Evolutionary conservation across 2,888 invertebrate genomes (phyloP).

Genomic region (Adineta ricciae): DNA sequence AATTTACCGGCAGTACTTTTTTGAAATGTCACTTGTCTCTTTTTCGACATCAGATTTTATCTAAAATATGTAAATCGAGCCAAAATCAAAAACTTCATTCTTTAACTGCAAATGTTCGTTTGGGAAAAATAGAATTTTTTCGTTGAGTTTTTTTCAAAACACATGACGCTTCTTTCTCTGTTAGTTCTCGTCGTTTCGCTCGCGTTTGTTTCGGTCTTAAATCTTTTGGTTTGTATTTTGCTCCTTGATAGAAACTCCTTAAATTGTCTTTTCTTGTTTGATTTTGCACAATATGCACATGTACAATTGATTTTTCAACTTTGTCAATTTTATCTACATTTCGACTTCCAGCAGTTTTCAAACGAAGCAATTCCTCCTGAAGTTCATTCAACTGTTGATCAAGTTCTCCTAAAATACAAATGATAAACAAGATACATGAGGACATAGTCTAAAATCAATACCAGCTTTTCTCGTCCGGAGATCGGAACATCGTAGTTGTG

Average conservation of each 20-base stretch:
- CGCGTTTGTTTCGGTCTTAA: constrained; percentile 92
- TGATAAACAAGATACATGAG: neutral
- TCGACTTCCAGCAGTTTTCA: constrained; percentile 81
- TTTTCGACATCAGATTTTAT: neutral
- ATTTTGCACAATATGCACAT: constrained; percentile 92
- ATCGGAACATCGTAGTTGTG: neutral
- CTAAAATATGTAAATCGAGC: neutral
- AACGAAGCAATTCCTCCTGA: constrained; percentile 77
- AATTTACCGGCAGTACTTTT: neutral
- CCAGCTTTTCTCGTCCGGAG: neutral
- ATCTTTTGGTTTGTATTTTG: constrained; percentile 93
- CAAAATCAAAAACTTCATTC: constrained; percentile 61
- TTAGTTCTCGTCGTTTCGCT: constrained; percentile 80
- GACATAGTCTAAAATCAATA: neutral
- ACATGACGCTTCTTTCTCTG: constrained; percentile 69
- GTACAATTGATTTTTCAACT: constrained; percentile 91
- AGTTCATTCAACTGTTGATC: constrained; percentile 90
- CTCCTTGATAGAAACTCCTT: constrained; percentile 75
- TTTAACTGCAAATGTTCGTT: constrained; percentile 85
- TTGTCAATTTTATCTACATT: constrained; percentile 62
- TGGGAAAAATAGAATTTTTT: constrained; percentile 75
- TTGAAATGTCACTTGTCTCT: neutral
- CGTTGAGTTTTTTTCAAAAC: constrained; percentile 81
- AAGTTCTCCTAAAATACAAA: constrained; percentile 64
- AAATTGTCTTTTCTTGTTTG: constrained; percentile 97